Evolutionary conservation across 2,888 invertebrate species (phyloP).

Genomic region (Proisotoma minuta): DNA sequence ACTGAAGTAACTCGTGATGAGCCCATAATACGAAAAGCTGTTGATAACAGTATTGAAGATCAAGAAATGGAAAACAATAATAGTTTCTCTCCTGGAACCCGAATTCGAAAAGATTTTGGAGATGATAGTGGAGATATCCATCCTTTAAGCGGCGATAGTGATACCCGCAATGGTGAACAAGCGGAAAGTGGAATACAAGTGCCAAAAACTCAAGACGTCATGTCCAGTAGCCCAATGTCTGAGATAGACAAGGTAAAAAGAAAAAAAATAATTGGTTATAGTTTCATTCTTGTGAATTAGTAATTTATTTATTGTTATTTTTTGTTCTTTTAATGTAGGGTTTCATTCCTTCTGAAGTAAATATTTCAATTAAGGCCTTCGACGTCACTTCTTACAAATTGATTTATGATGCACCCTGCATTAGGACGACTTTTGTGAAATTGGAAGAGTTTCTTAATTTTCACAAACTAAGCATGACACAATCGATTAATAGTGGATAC

Average conservation of each 20-base stretch:
- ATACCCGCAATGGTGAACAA: too few species aligned
- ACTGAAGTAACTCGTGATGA: too few species aligned
- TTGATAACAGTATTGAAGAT: too few species aligned
- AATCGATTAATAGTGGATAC: slow-evolving; percentile 28
- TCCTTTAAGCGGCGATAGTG: too few species aligned
- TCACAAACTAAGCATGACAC: slow-evolving; percentile 19
- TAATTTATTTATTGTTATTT: background rate
- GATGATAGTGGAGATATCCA: too few species aligned
- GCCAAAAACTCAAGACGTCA: background rate
- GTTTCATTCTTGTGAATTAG: background rate
- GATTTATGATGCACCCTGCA: background rate
- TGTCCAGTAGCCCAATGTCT: background rate
- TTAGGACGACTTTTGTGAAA: slow-evolving; percentile 9
- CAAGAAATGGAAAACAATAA: too few species aligned
- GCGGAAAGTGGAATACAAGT: background rate
- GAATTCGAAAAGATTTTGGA: too few species aligned
- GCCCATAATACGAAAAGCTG: too few species aligned
- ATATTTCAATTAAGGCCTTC: too few species aligned
- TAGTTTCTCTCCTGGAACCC: too few species aligned
- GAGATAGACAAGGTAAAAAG: background rate
- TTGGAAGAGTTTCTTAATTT: slow-evolving; percentile 23
- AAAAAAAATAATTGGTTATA: background rate
- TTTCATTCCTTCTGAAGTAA: too few species aligned
- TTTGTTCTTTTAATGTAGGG: background rate
- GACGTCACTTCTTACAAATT: too few species aligned